Percentiles rank a stretch among this genome's conserved stretches.
Conservation (phyloP, 1,140 invertebrate species). For the Pollicipes pollicipes region DNA sequence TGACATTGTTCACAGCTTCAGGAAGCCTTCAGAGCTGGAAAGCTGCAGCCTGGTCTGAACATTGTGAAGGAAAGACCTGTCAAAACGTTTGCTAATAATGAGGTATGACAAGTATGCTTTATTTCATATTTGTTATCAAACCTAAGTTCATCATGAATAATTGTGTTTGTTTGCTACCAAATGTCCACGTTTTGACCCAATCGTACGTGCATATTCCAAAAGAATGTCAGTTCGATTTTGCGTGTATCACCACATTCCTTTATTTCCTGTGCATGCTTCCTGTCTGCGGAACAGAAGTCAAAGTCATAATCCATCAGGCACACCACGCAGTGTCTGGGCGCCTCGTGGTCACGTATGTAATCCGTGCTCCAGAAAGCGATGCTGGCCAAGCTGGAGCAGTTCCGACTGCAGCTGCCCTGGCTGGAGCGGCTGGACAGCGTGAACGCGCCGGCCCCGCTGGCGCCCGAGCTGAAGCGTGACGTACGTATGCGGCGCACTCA, state of each 20-base stretch:
- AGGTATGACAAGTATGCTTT: conserved; percentile 26
- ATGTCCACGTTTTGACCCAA: too few species aligned
- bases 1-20: conserved; percentile 45
- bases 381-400: conserved; percentile 47
- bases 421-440: conserved; percentile 62
- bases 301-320: too few species aligned
- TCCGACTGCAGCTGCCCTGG: conserved; percentile 59
- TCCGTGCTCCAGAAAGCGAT: conserved; percentile 34
- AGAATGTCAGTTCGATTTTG: too few species aligned
- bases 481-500: neutral
- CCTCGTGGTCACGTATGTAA: too few species aligned
- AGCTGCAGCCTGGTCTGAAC: conserved; percentile 67
- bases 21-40: conserved; percentile 59
- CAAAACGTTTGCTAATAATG: conserved; percentile 36
- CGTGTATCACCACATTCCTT: too few species aligned
- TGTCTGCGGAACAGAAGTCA: too few species aligned
- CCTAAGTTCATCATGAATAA: too few species aligned
- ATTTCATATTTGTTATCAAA: conserved; percentile 13
- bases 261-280: too few species aligned
- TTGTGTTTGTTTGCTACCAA: too few species aligned
- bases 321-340: too few species aligned
- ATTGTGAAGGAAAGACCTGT: conserved; percentile 30
- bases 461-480: conserved; percentile 42
- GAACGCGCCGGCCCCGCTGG: conserved; percentile 52
- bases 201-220: too few species aligned